These are phyloP conservation scores for Drosophila rellima DNA, from an alignment of 2,888 invertebrate species.

Conservation along the genomic window DNA sequence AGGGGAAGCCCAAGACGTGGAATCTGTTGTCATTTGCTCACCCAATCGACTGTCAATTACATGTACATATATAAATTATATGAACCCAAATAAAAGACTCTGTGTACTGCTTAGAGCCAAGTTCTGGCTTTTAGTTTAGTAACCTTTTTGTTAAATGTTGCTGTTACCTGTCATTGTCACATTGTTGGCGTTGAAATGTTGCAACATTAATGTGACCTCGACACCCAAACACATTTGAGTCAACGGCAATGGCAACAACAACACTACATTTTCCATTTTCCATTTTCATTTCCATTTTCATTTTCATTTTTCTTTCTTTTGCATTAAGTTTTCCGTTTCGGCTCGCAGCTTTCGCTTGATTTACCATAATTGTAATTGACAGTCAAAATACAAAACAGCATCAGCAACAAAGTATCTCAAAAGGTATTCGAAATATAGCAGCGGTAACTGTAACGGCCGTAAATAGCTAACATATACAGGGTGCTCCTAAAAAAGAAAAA, in stretches of 20 bases:
- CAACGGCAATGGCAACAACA: conserved; percentile 2
- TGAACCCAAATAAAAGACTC: conserved; percentile 2
- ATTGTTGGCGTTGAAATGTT: conserved; percentile 51
- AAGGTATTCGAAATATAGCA: conserved; percentile 14
- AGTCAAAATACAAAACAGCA: conserved; percentile 26
- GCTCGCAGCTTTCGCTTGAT: conserved; percentile 55
- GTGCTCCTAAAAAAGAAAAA: not conserved
- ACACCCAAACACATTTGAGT: conserved; percentile 31
- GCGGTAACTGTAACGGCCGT: conserved; percentile 2
- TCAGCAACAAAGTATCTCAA: conserved; percentile 19
- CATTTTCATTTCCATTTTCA: conserved; percentile 12
- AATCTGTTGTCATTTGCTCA: conserved; percentile 16
- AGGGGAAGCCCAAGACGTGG: not conserved
- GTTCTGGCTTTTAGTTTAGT: conserved; percentile 14
- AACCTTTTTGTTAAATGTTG: conserved; percentile 13
- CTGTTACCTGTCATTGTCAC: conserved; percentile 46
- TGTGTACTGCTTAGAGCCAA: conserved; percentile 12
- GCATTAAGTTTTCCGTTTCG: conserved; percentile 18
- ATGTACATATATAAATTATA: conserved; percentile 28
- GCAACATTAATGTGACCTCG: conserved; percentile 66
- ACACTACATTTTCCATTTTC: conserved; percentile 18
- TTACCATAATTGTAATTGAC: conserved; percentile 67
- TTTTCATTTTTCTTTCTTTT: conserved; percentile 4
- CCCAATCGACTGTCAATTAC: conserved; percentile 63
- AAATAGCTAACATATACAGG: conserved; percentile 4